Evolutionary conservation across 2,888 invertebrate species (phyloP).

Genomic region (Tortrix viridana): DNA sequence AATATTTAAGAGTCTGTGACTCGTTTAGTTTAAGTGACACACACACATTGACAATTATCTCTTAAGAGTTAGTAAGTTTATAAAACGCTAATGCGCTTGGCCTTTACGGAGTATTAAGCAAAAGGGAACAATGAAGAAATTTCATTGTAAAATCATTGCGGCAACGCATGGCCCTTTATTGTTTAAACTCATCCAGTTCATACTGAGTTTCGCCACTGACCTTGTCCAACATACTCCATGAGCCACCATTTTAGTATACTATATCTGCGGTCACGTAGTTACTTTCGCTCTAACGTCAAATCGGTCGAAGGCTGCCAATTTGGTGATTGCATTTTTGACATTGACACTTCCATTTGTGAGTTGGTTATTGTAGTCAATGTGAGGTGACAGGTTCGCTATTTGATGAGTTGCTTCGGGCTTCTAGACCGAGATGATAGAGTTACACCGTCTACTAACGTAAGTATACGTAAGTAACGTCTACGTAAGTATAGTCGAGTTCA

Average conservation of each 20-base stretch:
- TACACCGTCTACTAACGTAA: no score
- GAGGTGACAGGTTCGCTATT: background rate
- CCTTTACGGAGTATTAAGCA: conserved; percentile 4
- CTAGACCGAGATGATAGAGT: no score
- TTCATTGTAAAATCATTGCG: conserved; percentile 17
- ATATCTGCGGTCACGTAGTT: conserved; percentile 62
- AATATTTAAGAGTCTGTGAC: no score
- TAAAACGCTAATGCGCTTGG: background rate
- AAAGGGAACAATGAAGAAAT: conserved; percentile 14
- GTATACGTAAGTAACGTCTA: no score
- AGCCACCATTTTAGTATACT: conserved; percentile 46
- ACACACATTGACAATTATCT: no score
- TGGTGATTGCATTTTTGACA: conserved; percentile 53
- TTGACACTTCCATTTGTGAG: conserved; percentile 49
- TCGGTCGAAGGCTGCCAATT: conserved; percentile 53
- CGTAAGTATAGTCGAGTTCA: no score
- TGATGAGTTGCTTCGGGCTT: background rate
- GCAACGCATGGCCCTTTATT: conserved; percentile 30
- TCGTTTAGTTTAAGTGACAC: no score
- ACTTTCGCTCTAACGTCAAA: conserved; percentile 66
- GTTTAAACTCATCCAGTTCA: conserved; percentile 47
- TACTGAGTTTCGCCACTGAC: conserved; percentile 57
- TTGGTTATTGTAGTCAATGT: conserved; percentile 16
- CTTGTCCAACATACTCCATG: conserved; percentile 59
- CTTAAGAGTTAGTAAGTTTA: background rate